These are phyloP conservation scores for Gambusia affinis DNA, from an alignment of 2,113 vertebrate genomes.

Conservation along the genomic window DNA sequence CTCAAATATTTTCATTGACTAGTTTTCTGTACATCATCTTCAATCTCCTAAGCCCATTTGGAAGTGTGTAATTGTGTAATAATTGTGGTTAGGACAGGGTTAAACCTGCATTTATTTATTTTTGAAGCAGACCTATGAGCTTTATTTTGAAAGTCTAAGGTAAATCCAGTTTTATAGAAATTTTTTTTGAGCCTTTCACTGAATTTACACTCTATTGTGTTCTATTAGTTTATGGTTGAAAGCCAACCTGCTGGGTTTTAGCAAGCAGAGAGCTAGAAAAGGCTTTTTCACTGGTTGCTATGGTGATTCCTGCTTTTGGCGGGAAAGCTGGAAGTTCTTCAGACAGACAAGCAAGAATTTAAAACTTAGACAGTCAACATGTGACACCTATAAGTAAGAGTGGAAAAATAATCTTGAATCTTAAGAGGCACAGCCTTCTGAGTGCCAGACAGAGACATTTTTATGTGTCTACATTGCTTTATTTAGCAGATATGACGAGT, in stretches of 20 bases:
- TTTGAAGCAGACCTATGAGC: neutral
- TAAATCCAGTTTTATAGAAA: neutral
- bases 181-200: neutral
- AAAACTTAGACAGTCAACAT: neutral
- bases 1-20: too few relatives aligned
- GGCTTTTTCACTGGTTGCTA: neutral
- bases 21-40: too few relatives aligned
- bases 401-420: neutral
- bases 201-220: neutral
- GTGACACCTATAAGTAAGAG: neutral
- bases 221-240: neutral
- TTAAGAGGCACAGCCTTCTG: neutral
- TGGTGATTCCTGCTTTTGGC: too few relatives aligned
- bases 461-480: too few relatives aligned
- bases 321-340: too few relatives aligned
- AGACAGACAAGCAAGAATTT: too few relatives aligned
- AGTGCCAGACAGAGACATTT: too few relatives aligned
- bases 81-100: neutral
- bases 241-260: neutral
- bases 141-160: neutral
- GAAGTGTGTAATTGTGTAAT: neutral
- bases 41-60: neutral
- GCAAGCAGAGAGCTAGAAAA: neutral
- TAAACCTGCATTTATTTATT: neutral
- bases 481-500: too few relatives aligned